Conservation (phyloP, 2,888 invertebrate genomes). For the Agrypnus murinus region DNA sequence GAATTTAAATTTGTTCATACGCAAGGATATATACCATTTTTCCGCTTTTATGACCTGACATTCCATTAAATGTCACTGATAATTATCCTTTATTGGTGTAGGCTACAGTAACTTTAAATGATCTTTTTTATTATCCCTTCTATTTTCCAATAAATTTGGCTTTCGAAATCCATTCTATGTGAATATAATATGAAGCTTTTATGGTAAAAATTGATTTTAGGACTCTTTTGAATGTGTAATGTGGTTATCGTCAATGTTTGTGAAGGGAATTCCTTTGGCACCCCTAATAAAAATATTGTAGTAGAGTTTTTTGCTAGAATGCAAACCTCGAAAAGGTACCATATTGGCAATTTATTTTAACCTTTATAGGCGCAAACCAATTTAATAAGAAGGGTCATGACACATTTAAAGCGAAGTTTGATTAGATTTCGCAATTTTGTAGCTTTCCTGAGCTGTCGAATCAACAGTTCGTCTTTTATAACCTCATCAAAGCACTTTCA, state of each 20-base stretch:
- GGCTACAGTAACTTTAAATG: too few species aligned
- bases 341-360: not conserved
- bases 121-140: not conserved
- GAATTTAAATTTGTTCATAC: too few species aligned
- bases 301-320: not conserved
- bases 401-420: slow-evolving; percentile 23
- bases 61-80: too few species aligned
- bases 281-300: not conserved
- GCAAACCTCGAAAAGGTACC: not conserved
- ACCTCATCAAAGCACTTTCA: slow-evolving; percentile 27
- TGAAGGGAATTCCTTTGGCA: not conserved
- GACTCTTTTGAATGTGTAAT: slow-evolving; percentile 1
- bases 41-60: too few species aligned
- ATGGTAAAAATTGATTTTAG: not conserved
- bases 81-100: too few species aligned
- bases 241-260: slow-evolving; percentile 7
- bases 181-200: not conserved
- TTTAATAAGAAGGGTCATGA: slow-evolving; percentile 9
- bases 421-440: slow-evolving; percentile 25
- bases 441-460: slow-evolving; percentile 23
- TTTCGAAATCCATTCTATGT: not conserved
- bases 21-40: too few species aligned
- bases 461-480: slow-evolving; percentile 24
- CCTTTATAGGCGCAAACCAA: not conserved
- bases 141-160: not conserved